Conservation (phyloP, 2,113 vertebrate species). For the Dromiciops gliroides region DNA sequence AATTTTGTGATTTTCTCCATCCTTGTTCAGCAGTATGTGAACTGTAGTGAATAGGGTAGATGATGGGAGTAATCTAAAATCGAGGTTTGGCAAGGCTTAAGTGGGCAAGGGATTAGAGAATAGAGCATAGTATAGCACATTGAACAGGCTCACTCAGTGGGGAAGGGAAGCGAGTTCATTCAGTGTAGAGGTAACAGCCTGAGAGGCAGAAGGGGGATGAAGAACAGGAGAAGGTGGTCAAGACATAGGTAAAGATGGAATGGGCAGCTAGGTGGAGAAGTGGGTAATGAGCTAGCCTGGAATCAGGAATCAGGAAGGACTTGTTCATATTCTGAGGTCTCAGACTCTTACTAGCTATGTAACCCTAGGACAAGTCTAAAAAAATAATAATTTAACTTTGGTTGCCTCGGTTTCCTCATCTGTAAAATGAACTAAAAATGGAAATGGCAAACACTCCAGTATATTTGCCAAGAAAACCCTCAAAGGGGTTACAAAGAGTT, state of each 20-base stretch:
- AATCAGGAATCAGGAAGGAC: no score
- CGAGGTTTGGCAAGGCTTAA: neutral
- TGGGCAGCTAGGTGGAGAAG: no score
- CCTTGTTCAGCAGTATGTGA: neutral
- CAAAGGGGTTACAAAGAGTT: no score
- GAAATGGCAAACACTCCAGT: no score
- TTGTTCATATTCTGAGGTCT: no score
- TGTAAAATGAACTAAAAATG: no score
- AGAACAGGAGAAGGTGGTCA: neutral
- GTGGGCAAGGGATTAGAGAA: neutral
- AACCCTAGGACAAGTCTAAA: no score
- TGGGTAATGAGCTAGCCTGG: no score
- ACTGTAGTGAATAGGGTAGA: neutral
- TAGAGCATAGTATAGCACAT: neutral
- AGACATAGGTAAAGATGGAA: neutral
- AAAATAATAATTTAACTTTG: no score
- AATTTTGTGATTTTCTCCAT: neutral
- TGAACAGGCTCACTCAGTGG: neutral
- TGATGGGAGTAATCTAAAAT: neutral
- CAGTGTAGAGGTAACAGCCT: neutral
- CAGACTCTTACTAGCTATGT: no score
- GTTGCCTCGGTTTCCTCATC: no score
- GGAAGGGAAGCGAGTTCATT: neutral
- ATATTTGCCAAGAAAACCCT: no score
- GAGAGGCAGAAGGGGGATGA: neutral